A percentile compares a stretch with the other conserved stretches of the same genome.
phyloP scores from a whole-genome alignment of 1,140 invertebrate species.

The Vanessa tameamea region DNA sequence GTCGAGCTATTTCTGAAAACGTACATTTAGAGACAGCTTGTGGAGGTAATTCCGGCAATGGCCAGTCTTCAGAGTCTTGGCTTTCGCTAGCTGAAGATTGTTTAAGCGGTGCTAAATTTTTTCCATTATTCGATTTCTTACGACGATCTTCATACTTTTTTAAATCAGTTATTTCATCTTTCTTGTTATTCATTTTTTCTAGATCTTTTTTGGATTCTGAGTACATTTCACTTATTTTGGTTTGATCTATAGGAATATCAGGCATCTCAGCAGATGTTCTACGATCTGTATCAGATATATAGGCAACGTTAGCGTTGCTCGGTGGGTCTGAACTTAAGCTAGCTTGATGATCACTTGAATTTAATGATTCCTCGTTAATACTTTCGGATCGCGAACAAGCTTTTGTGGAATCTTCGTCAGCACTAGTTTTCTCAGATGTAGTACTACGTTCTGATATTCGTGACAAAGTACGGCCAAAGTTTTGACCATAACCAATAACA shows the following conservation, averaged over 20 bases:
- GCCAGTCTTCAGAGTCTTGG: constrained; percentile 87
- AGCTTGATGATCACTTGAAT: constrained; percentile 91
- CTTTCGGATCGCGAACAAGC: constrained; percentile 89
- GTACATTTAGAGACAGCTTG: constrained; percentile 46
- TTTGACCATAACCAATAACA: constrained; percentile 85
- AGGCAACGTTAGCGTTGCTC: constrained; percentile 84
- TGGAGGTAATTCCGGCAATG: constrained; percentile 83
- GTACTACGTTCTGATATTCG: constrained; percentile 93
- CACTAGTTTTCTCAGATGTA: constrained; percentile 88
- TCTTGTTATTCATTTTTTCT: constrained; percentile 53
- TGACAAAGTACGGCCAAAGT: constrained; percentile 89
- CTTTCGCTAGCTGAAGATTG: constrained; percentile 80
- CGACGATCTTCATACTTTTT: constrained; percentile 47
- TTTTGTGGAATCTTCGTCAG: constrained; percentile 92
- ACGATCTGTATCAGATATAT: constrained; percentile 88
- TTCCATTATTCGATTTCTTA: constrained; percentile 32
- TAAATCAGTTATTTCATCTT: constrained; percentile 47
- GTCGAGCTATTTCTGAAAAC: constrained; percentile 60
- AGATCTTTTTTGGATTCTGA: constrained; percentile 70
- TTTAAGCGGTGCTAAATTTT: constrained; percentile 53
- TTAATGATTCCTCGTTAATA: constrained; percentile 90
- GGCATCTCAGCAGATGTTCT: constrained; percentile 90
- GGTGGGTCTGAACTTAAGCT: constrained; percentile 91
- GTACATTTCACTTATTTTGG: constrained; percentile 81
- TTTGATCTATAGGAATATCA: constrained; percentile 88